A percentile compares a stretch with the other conserved stretches of the same genome.
These are phyloP conservation scores for Haemorhous mexicanus DNA, from an alignment of 2,113 vertebrate genomes.

Conservation along the genomic window DNA sequence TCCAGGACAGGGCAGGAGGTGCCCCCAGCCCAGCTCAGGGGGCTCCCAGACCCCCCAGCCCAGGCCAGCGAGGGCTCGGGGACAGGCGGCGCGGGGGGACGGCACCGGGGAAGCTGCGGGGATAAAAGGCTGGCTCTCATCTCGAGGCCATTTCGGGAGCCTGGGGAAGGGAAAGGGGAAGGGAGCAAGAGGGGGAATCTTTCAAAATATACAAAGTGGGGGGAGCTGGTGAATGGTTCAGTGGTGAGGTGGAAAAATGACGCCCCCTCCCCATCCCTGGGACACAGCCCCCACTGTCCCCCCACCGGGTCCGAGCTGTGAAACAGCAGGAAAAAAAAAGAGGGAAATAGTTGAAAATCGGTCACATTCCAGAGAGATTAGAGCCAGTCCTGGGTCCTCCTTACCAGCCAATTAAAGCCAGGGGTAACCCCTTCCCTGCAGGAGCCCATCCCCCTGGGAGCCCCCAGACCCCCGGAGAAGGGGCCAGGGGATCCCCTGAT, in stretches of 20 bases:
- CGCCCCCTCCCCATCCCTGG: not conserved
- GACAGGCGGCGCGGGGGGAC: not conserved
- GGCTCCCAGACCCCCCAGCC: not conserved
- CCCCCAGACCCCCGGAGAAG: not conserved
- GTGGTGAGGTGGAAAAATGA: not conserved
- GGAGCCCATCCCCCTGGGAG: not conserved
- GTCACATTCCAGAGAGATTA: slow-evolving; percentile 81
- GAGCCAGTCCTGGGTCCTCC: slow-evolving; percentile 60
- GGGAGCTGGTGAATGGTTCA: not conserved
- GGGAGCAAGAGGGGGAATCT: not conserved
- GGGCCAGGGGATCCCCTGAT: not conserved
- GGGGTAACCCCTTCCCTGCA: slow-evolving; percentile 67
- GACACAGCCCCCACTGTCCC: not conserved
- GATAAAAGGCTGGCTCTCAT: slow-evolving; percentile 43
- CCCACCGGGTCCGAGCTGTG: not conserved
- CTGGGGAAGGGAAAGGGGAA: not conserved
- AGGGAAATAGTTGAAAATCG: slow-evolving; percentile 59
- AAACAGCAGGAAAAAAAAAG: not conserved
- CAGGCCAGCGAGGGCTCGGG: not conserved
- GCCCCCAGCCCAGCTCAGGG: not conserved
- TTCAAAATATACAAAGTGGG: slow-evolving; percentile 39
- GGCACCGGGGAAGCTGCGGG: not conserved
- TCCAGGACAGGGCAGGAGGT: not conserved
- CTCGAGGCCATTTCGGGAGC: not conserved
- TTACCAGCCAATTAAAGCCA: slow-evolving; percentile 41